Evolutionary conservation across 1,140 invertebrate species (phyloP).

Genomic region (Drosophila punjabiensis): DNA sequence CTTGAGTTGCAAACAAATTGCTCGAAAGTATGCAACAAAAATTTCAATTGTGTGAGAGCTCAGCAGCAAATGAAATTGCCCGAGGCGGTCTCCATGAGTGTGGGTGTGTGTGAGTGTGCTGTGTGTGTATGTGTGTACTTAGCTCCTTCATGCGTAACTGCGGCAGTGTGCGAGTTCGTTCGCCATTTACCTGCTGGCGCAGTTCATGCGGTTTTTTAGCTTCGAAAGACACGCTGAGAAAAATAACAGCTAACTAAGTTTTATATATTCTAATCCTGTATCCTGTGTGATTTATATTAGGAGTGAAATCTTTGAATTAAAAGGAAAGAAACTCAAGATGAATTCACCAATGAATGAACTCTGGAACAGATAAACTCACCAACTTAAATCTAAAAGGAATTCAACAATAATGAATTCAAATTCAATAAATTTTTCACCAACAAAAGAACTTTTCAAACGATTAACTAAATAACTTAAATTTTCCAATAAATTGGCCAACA

Average conservation of each 20-base stretch:
- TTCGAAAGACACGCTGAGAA: constrained; percentile 10
- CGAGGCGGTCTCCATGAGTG: constrained; percentile 24
- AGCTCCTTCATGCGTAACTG: constrained; percentile 22
- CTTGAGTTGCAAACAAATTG: constrained; percentile 70
- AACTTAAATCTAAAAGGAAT: too few relatives aligned
- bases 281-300: too few relatives aligned
- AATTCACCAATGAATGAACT: too few relatives aligned
- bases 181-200: constrained; percentile 44
- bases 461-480: too few relatives aligned
- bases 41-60: constrained; percentile 74
- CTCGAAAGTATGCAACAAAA: constrained; percentile 75
- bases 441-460: too few relatives aligned
- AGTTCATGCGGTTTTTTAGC: constrained; percentile 28
- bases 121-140: constrained; percentile 24
- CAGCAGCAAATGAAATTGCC: constrained; percentile 71
- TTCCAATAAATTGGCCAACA: too few relatives aligned
- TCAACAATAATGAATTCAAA: too few relatives aligned
- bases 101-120: not conserved
- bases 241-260: not conserved
- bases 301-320: too few relatives aligned
- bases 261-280: too few relatives aligned
- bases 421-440: too few relatives aligned
- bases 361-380: too few relatives aligned
- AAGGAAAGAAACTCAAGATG: too few relatives aligned
- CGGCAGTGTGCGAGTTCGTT: constrained; percentile 21